phyloP scores from a whole-genome alignment of 2,113 vertebrate genomes.

The Vanacampus margaritifer region DNA sequence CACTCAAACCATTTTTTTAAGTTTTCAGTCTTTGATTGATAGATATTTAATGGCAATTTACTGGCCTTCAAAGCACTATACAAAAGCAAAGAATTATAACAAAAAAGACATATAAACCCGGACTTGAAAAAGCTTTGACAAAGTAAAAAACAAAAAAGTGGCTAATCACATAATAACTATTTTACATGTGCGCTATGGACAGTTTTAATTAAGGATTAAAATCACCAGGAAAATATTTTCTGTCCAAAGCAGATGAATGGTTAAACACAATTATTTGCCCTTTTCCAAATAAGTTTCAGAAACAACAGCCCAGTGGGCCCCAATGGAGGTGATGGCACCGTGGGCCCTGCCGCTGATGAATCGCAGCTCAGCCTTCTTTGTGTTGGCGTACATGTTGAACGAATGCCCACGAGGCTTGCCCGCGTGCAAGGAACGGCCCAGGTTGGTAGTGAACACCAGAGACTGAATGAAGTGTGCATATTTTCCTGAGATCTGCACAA shows the following conservation, averaged over 20 bases:
- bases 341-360: constrained; percentile 14
- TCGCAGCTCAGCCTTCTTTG: constrained; percentile 19
- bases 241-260: not conserved
- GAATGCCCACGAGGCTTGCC: not conserved
- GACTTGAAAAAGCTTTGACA: not conserved
- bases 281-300: too few species aligned
- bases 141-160: not conserved
- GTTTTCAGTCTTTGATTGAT: not conserved
- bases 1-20: too few species aligned
- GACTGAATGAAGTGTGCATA: constrained; percentile 10
- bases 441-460: constrained; percentile 24
- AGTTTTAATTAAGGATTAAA: too few species aligned
- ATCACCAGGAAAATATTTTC: too few species aligned
- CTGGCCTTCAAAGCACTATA: not conserved
- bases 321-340: constrained; percentile 10
- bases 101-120: not conserved
- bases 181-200: not conserved
- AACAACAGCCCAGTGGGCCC: constrained; percentile 30
- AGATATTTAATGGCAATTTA: not conserved
- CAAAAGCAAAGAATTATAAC: not conserved
- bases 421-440: not conserved
- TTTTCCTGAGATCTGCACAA: constrained; percentile 37
- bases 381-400: constrained; percentile 40
- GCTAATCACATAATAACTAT: not conserved
- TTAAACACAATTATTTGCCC: too few species aligned